Base-by-base conservation (phyloP, 2,888 invertebrate genomes). In the Tupiocoris notatus region DNA sequence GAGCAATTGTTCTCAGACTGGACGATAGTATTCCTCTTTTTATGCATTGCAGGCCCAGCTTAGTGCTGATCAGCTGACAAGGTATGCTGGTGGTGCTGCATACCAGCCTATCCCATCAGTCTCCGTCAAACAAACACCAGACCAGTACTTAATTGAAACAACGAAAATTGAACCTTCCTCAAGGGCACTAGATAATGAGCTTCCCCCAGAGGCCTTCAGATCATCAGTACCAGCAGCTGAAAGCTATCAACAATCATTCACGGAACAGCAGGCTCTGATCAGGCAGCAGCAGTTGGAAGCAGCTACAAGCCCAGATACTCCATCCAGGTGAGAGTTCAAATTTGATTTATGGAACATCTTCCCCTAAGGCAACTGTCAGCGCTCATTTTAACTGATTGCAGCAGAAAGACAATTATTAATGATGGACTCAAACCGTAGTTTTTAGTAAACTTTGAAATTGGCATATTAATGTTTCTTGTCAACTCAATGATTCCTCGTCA, bases 241-340 rank as follows among this genome's bases (percentile, higher is more conserved):
- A 39, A 12, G 12, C 12, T 39, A 39, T 12, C 39, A 39, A 39
- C 39, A 12, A 12, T 39, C 39, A 12, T 74, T 25, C 56, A 77
- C 78, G 18, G 25, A 77, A 18, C 78, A 78, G 57, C 76, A 71
- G 22, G 77, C 78, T 9, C 70, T 77, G 9, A 25, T 77, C 24
- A 71, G 67, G 6, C 78, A 75, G 1, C 76, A 80, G 22, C 76
- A 76, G 21, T 20, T 66, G 12, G 76, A 78, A 76, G 74, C 73
- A 2, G 64, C 65, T 1, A 75, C 78, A 0, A 59, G 77, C 6
- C 63, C 80, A 2, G 39, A 68, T 6, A 1, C 70, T 22, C 67
- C 76, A 2, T 75, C 78, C 56, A 73, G 66, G 66, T 66, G 20
- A 59, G n/a, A n/a, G n/a, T n/a, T n/a, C n/a, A n/a, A n/a, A n/a